Conservation (phyloP, 2,113 vertebrate species). For the Ammospiza caudacuta region DNA sequence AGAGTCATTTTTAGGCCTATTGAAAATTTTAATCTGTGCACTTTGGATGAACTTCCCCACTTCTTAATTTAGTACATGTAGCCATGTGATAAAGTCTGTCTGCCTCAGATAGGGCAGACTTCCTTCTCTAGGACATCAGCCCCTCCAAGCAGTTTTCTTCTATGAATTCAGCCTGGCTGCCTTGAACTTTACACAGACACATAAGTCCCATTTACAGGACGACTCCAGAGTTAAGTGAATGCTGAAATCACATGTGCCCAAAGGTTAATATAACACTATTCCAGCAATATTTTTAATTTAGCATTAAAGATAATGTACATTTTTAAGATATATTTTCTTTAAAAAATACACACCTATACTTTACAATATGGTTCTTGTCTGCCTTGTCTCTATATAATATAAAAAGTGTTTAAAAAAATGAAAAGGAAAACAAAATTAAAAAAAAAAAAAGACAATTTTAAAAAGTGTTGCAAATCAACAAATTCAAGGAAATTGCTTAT, state of each 20-base stretch:
- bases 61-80: slow-evolving; percentile 78
- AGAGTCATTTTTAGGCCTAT: slow-evolving; percentile 88
- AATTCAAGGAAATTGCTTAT: slow-evolving; percentile 22
- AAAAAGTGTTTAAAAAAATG: background rate
- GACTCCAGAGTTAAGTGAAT: slow-evolving; percentile 76
- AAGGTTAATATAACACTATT: slow-evolving; percentile 53
- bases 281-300: slow-evolving; percentile 54
- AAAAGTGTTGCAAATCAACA: slow-evolving; percentile 32
- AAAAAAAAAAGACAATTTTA: background rate
- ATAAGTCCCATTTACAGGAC: slow-evolving; percentile 48
- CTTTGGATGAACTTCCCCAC: slow-evolving; percentile 85
- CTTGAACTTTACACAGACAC: slow-evolving; percentile 68
- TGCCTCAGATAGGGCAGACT: slow-evolving; percentile 62
- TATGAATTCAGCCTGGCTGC: slow-evolving; percentile 40
- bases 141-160: slow-evolving; percentile 62
- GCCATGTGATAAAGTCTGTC: slow-evolving; percentile 66
- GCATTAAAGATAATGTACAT: slow-evolving; percentile 30
- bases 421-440: background rate
- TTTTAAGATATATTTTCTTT: slow-evolving; percentile 27
- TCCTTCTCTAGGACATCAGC: slow-evolving; percentile 58
- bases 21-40: slow-evolving; percentile 89
- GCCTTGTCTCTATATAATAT: background rate
- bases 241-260: slow-evolving; percentile 34
- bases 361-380: background rate
- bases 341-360: background rate